Evolutionary conservation across 2,113 vertebrate genomes (phyloP).

Genomic region (Notothenia rossii): DNA sequence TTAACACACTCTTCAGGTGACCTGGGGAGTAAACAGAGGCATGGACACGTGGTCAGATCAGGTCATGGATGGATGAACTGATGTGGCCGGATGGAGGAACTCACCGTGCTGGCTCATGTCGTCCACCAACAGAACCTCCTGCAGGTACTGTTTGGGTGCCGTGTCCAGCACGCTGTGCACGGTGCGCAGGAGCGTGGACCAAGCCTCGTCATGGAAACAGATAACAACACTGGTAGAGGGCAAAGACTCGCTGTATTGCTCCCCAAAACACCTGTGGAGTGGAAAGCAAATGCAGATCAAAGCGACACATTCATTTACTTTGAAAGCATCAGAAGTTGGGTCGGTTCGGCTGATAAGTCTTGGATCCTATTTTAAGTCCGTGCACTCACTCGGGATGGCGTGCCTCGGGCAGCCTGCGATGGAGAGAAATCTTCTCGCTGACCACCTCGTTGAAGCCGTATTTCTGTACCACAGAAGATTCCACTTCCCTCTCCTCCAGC

Average conservation of each 20-base stretch:
- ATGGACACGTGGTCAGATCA: background rate
- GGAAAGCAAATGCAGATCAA: background rate
- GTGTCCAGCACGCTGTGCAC: conserved; percentile 90
- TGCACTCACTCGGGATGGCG: conserved; percentile 90
- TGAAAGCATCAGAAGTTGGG: no score
- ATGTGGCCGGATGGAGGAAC: conserved; percentile 17
- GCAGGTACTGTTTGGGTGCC: conserved; percentile 81
- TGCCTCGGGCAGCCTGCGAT: conserved; percentile 85
- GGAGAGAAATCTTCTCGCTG: conserved; percentile 81
- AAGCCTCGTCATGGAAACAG: conserved; percentile 90
- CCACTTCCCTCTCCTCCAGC: conserved; percentile 32
- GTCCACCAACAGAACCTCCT: conserved; percentile 90
- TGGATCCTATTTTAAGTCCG: background rate
- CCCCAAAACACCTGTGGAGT: conserved; percentile 85
- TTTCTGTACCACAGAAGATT: conserved; percentile 66
- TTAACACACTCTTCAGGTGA: conserved; percentile 87
- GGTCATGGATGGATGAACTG: background rate
- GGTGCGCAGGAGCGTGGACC: conserved; percentile 90
- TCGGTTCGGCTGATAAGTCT: background rate
- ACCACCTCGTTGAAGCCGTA: conserved; percentile 81
- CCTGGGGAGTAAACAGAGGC: conserved; percentile 72
- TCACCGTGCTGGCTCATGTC: conserved; percentile 89
- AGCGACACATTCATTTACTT: background rate
- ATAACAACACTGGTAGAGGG: conserved; percentile 89
- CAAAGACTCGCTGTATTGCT: conserved; percentile 80